phyloP scores from a whole-genome alignment of 2,888 invertebrate species.

The Caradrina clavipalpis region DNA sequence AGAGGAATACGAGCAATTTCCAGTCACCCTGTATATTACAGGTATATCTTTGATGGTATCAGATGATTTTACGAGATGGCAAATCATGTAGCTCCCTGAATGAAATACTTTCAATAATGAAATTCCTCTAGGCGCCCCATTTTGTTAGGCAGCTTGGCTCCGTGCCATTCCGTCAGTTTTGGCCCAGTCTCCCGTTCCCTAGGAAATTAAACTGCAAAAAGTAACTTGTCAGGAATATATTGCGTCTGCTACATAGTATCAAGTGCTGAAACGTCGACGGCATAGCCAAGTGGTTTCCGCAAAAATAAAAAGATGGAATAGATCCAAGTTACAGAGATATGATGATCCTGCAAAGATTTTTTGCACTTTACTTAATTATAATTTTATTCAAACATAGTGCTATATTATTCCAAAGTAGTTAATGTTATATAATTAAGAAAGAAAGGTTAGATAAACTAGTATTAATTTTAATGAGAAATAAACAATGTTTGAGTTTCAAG shows the following conservation, averaged over 20 bases:
- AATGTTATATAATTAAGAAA: too few species aligned
- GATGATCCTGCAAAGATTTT: not conserved
- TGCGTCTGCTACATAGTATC: slow-evolving; percentile 51
- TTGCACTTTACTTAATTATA: not conserved
- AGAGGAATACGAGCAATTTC: too few species aligned
- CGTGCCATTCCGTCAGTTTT: slow-evolving; percentile 80
- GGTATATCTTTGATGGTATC: slow-evolving; percentile 49
- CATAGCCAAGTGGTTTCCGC: slow-evolving; percentile 44
- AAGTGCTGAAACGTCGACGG: slow-evolving; percentile 41
- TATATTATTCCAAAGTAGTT: too few species aligned
- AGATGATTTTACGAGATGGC: slow-evolving; percentile 51
- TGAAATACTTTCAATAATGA: slow-evolving; percentile 85
- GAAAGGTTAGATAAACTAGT: too few species aligned
- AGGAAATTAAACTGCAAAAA: slow-evolving; percentile 70
- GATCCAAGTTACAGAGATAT: slow-evolving; percentile 38
- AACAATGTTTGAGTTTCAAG: slow-evolving; percentile 14
- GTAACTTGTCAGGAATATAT: slow-evolving; percentile 63
- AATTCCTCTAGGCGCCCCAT: slow-evolving; percentile 80
- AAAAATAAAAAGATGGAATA: slow-evolving; percentile 45
- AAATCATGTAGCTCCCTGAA: slow-evolving; percentile 62
- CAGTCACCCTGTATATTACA: too few species aligned
- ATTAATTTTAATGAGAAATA: not conserved
- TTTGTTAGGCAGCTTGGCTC: slow-evolving; percentile 79
- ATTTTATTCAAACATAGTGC: not conserved
- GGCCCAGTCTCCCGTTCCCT: slow-evolving; percentile 66